Conservation (phyloP, 2,797 vertebrate species). For the Rallus crepitans region DNA sequence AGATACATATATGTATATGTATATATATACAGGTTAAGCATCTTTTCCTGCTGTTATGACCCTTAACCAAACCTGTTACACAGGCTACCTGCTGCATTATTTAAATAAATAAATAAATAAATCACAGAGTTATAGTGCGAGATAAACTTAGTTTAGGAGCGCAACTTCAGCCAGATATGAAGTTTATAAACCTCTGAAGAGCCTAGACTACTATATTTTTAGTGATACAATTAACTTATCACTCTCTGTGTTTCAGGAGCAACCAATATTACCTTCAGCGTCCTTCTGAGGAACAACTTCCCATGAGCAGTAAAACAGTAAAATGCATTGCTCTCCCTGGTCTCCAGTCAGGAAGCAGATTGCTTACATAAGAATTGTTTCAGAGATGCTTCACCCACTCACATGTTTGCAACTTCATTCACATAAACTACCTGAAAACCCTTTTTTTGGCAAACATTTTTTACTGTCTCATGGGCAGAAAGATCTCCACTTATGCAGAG, state of each 20-base stretch:
- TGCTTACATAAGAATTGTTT: neutral
- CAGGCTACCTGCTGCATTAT: neutral
- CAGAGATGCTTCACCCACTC: neutral
- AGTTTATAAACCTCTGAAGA: slow-evolving; percentile 13
- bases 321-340: neutral
- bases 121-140: neutral
- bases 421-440: neutral
- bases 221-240: neutral
- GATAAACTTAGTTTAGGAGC: slow-evolving; percentile 18
- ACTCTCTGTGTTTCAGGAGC: neutral
- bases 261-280: neutral
- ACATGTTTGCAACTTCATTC: neutral
- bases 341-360: neutral
- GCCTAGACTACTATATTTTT: neutral
- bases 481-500: neutral
- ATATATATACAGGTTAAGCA: neutral
- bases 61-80: neutral
- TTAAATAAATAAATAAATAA: neutral
- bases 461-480: neutral
- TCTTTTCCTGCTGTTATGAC: neutral
- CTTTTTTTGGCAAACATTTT: neutral
- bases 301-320: neutral
- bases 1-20: no score
- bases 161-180: neutral
- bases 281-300: neutral